phyloP scores from a whole-genome alignment of 2,113 vertebrate species.

The Cyanoramphus novaezelandiae region DNA sequence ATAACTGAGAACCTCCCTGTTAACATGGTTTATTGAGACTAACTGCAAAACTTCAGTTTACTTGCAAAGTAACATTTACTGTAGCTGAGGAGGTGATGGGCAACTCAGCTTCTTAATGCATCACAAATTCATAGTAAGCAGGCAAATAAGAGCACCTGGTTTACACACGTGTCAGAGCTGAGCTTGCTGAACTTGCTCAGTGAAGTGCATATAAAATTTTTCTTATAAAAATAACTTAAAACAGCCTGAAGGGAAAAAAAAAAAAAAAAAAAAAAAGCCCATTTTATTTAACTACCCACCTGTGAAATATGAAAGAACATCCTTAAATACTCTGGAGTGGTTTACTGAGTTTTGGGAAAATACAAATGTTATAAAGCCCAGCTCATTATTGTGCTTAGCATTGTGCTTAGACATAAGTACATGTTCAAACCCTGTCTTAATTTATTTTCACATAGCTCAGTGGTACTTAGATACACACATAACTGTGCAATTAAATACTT shows the following conservation, averaged over 20 bases:
- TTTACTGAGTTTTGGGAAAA: background rate
- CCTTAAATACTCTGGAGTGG: background rate
- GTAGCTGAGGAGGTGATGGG: background rate
- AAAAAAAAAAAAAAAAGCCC: background rate
- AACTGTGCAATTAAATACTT: background rate
- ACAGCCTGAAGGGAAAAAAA: conserved; percentile 16
- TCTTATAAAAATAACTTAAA: conserved; percentile 29
- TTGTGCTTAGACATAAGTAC: background rate
- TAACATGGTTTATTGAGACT: background rate
- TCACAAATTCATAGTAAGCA: background rate
- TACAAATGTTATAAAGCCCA: background rate
- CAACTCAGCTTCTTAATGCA: background rate
- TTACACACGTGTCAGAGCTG: background rate
- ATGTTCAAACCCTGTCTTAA: background rate
- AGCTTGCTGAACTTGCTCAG: background rate
- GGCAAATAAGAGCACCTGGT: background rate
- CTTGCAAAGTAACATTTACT: background rate
- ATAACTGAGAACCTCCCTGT: background rate
- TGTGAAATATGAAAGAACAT: conserved; percentile 39
- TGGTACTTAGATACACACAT: background rate
- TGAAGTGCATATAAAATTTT: conserved; percentile 18
- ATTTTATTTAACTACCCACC: conserved; percentile 44
- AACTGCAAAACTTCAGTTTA: background rate
- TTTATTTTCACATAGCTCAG: background rate
- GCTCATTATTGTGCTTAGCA: background rate